Conservation (phyloP, 2,888 invertebrate species). For the Papilio demoleus region DNA sequence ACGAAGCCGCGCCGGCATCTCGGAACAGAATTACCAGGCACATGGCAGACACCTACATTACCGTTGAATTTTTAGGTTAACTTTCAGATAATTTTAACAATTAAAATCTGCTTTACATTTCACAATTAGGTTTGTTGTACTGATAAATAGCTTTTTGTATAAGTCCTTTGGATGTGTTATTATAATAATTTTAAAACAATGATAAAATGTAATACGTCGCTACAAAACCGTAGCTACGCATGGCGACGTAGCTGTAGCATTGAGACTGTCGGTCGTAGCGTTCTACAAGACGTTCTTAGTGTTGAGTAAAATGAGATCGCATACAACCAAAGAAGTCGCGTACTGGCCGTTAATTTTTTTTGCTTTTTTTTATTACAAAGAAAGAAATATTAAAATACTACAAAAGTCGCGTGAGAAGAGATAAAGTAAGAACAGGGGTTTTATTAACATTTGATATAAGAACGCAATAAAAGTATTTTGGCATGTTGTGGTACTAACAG, state of each 20-base stretch:
- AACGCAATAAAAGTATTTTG: too few species aligned
- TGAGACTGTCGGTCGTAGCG: not conserved
- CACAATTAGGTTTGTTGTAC: not conserved
- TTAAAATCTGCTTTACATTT: not conserved
- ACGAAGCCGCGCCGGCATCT: not conserved
- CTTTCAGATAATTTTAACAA: not conserved
- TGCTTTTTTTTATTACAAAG: too few species aligned
- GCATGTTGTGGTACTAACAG: too few species aligned
- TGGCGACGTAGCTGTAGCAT: not conserved
- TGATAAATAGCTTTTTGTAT: not conserved
- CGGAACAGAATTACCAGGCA: constrained; percentile 1
- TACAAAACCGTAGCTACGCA: not conserved
- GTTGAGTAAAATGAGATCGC: not conserved
- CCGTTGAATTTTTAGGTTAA: not conserved
- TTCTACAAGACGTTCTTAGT: constrained; percentile 4
- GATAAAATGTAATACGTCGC: not conserved
- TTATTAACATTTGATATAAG: too few species aligned
- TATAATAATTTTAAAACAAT: not conserved
- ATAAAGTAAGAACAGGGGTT: too few species aligned
- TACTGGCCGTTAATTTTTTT: too few species aligned
- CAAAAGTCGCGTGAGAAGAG: too few species aligned
- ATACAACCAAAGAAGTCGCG: not conserved
- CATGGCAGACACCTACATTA: not conserved
- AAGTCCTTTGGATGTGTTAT: not conserved
- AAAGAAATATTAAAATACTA: too few species aligned